Evolutionary conservation across 2,113 vertebrate genomes (phyloP).

Genomic region (Taurulus bubalis): DNA sequence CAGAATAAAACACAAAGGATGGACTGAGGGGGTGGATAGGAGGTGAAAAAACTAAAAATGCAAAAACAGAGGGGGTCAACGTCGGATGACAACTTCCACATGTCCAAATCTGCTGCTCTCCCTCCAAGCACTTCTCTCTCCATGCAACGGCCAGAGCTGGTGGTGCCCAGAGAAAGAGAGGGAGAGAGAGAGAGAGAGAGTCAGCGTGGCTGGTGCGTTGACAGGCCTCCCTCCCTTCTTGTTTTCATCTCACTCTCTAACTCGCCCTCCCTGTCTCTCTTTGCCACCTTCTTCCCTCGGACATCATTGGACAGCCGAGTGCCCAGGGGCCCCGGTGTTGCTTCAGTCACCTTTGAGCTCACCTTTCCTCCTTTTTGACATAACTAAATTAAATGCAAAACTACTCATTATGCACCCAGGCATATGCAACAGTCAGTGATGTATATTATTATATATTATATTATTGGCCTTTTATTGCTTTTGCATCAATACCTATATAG

Average conservation of each 20-base stretch:
- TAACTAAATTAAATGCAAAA: neutral
- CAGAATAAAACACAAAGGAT: constrained; percentile 28
- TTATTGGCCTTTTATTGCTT: neutral
- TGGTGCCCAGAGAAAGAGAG: constrained; percentile 56
- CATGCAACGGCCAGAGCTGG: constrained; percentile 66
- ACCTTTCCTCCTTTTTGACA: neutral
- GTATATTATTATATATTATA: neutral
- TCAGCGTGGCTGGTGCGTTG: constrained; percentile 63
- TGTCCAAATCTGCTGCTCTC: constrained; percentile 75
- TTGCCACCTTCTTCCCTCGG: constrained; percentile 13
- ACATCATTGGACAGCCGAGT: constrained; percentile 19
- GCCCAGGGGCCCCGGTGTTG: neutral
- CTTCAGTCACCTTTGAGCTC: constrained; percentile 6
- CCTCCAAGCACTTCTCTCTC: constrained; percentile 79
- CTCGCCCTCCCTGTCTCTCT: neutral
- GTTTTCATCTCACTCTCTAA: constrained; percentile 24
- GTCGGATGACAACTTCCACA: constrained; percentile 83
- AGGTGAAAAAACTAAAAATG: constrained; percentile 64
- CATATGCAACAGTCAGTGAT: neutral
- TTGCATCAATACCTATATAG: neutral
- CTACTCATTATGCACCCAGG: neutral
- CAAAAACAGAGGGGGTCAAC: constrained; percentile 77
- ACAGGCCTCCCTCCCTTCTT: constrained; percentile 55
- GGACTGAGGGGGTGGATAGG: constrained; percentile 57
- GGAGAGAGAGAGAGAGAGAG: constrained; percentile 26